Evolutionary conservation across 2,797 vertebrate genomes (phyloP).

Genomic region (Coilia nasus): DNA sequence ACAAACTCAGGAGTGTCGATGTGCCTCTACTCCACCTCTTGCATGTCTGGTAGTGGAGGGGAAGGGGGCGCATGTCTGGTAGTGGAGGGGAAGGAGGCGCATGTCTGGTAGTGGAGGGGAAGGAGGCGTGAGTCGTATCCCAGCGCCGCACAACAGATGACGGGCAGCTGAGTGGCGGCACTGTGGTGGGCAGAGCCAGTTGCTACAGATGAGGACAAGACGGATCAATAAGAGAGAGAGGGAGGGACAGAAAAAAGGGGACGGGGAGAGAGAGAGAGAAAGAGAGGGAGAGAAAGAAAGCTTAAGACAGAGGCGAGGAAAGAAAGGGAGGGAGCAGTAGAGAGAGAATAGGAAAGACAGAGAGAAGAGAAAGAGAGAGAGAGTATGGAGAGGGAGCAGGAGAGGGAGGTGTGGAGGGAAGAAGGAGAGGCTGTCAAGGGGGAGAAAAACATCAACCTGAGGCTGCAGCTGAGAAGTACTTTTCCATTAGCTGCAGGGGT

Average conservation of each 20-base stretch:
- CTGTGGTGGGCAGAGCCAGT: slow-evolving; percentile 27
- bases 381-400: slow-evolving; percentile 28
- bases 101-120: background rate
- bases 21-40: background rate
- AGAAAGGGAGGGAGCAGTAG: slow-evolving; percentile 34
- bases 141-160: slow-evolving; percentile 14
- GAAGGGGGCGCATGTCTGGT: background rate
- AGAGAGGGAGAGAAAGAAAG: too few species aligned
- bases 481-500: slow-evolving; percentile 4
- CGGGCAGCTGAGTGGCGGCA: slow-evolving; percentile 44
- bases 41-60: background rate
- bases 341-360: slow-evolving; percentile 51
- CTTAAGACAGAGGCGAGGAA: too few species aligned
- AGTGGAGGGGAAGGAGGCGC: background rate
- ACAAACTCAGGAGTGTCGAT: background rate
- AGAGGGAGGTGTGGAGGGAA: slow-evolving; percentile 39
- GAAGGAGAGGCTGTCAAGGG: slow-evolving; percentile 6
- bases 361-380: slow-evolving; percentile 40
- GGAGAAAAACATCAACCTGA: slow-evolving; percentile 8
- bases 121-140: background rate
- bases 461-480: background rate
- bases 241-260: background rate
- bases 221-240: background rate
- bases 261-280: background rate
- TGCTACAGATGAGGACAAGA: background rate